phyloP scores from a whole-genome alignment of 1,140 invertebrate genomes.

The Heliothis subflexa region DNA sequence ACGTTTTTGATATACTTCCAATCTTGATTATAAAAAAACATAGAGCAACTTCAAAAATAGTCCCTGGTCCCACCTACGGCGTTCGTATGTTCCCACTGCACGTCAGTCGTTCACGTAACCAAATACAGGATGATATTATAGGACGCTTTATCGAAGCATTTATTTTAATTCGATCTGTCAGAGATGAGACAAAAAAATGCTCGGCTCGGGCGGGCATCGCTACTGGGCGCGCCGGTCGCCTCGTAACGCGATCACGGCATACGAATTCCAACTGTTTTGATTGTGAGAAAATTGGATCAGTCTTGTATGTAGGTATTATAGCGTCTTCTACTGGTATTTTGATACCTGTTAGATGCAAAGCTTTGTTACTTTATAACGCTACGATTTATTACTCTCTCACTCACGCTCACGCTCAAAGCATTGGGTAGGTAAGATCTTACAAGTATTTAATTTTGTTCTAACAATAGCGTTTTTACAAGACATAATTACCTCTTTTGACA shows the following conservation, averaged over 20 bases:
- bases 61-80: slow-evolving; percentile 74
- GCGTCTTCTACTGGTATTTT: background rate
- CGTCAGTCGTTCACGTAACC: slow-evolving; percentile 79
- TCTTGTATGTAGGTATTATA: background rate
- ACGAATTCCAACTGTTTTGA: slow-evolving; percentile 57
- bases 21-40: slow-evolving; percentile 57
- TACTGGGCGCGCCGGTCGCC: slow-evolving; percentile 77
- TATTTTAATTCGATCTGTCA: slow-evolving; percentile 86
- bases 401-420: no score
- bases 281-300: slow-evolving; percentile 55
- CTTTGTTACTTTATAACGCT: no score
- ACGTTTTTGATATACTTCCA: slow-evolving; percentile 45
- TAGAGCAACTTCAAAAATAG: slow-evolving; percentile 66
- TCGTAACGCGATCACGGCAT: slow-evolving; percentile 72
- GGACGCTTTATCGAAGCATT: slow-evolving; percentile 82
- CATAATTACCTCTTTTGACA: no score
- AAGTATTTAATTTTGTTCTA: no score
- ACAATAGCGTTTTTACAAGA: no score
- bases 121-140: slow-evolving; percentile 82
- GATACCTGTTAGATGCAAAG: background rate
- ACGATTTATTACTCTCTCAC: no score
- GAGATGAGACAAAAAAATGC: slow-evolving; percentile 79
- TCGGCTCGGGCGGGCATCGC: slow-evolving; percentile 70
- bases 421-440: no score
- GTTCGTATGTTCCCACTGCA: slow-evolving; percentile 68